Percentiles rank a stretch among this genome's conserved stretches.
Evolutionary conservation across 2,113 vertebrate species (phyloP).

Genomic region (Opisthocomus hoazin): DNA sequence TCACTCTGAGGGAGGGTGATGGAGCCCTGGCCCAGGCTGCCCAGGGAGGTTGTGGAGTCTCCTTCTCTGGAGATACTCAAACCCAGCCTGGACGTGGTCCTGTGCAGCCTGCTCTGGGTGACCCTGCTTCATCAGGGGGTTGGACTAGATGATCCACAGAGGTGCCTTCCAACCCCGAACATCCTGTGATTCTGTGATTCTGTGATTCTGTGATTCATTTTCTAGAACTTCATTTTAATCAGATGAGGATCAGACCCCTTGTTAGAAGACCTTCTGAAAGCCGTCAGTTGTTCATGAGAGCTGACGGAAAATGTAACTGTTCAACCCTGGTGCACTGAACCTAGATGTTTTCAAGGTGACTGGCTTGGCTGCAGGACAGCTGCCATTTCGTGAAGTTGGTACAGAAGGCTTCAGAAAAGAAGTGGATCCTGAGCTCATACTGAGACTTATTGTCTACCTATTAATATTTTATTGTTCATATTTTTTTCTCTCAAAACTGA

Average conservation of each 20-base stretch:
- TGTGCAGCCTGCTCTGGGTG: too few relatives aligned
- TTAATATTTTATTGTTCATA: not conserved
- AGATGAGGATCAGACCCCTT: not conserved
- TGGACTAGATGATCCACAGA: too few relatives aligned
- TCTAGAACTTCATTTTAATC: conserved; percentile 25
- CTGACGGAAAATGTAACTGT: conserved; percentile 8
- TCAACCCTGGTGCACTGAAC: not conserved
- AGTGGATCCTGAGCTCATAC: not conserved
- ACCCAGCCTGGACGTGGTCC: too few relatives aligned
- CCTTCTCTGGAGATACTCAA: too few relatives aligned
- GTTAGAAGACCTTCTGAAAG: not conserved
- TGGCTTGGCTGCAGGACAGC: conserved; percentile 24
- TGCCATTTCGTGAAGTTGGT: not conserved
- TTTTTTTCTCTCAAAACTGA: not conserved
- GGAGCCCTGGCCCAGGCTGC: too few relatives aligned
- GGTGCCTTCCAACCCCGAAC: too few relatives aligned
- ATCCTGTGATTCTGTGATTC: too few relatives aligned
- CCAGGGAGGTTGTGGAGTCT: too few relatives aligned
- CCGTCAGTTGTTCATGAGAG: not conserved
- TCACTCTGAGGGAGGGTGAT: too few relatives aligned
- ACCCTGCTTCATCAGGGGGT: too few relatives aligned
- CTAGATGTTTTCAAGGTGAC: conserved; percentile 34
- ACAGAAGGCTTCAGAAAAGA: not conserved
- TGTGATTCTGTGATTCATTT: too few relatives aligned
- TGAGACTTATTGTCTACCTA: not conserved